A percentile compares a stretch with the other conserved stretches of the same genome.
phyloP scores from a whole-genome alignment of 2,113 vertebrate genomes.

The Lycocorax pyrrhopterus region DNA sequence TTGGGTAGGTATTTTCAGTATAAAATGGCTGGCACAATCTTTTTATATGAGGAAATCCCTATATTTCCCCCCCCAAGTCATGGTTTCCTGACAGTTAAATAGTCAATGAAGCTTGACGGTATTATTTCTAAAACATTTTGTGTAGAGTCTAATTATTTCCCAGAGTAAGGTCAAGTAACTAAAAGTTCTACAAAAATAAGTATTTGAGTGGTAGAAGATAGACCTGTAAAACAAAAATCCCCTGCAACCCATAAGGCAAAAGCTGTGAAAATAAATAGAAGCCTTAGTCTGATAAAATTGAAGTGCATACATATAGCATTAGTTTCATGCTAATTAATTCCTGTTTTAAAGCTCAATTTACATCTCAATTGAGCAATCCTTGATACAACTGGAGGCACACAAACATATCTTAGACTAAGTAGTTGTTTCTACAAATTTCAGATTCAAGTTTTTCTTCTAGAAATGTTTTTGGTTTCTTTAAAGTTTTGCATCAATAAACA shows the following conservation, averaged over 20 bases:
- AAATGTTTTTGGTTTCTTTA: neutral
- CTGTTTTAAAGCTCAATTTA: conserved; percentile 46
- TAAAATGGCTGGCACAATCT: conserved; percentile 13
- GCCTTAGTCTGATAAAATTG: conserved; percentile 16
- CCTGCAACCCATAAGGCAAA: neutral
- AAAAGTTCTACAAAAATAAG: conserved; percentile 6
- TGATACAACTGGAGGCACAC: conserved; percentile 6
- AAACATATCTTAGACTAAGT: neutral
- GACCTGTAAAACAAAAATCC: neutral
- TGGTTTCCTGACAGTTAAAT: neutral
- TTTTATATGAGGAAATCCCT: neutral
- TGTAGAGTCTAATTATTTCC: neutral
- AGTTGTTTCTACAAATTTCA: neutral
- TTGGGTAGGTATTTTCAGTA: neutral
- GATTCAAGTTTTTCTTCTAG: neutral
- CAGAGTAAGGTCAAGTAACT: neutral
- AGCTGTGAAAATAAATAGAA: conserved; percentile 34
- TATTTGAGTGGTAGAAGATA: neutral
- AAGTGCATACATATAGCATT: neutral
- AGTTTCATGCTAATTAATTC: conserved; percentile 48
- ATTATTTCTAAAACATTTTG: neutral
- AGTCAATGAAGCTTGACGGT: neutral
- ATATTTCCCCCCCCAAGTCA: neutral
- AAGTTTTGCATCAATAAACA: neutral
- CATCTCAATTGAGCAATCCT: conserved; percentile 38